Base-by-base conservation (phyloP, 2,888 invertebrate species). In the Amblyjoppa proteus region DNA sequence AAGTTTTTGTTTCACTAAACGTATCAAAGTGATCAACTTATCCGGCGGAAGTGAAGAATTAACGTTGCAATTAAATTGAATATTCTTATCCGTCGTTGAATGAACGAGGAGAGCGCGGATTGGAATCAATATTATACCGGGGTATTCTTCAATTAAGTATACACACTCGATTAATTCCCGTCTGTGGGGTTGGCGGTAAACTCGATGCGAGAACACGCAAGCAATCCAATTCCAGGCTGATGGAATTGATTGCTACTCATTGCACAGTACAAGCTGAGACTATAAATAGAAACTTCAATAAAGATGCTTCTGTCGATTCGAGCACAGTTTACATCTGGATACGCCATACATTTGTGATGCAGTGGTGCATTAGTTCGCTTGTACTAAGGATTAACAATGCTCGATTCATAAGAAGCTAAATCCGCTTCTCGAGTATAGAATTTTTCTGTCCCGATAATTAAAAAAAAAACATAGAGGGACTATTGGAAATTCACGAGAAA, bases 241-340 rank as follows among this genome's bases (percentile, higher is more conserved):
- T 78, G 78, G 56, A 85, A 85, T 85, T 81, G 84, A 85, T 85
- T 81, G 78, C 81, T 81, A 45, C 69, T 53, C 74, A 78, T 84
- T 69, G 69, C 64, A 81, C 58, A 77, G 69, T 77, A 74, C 34
- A 56, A 79, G 68, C 68, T 34, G 74, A 64, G 64, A 56, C 84
- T 85, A 85, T 85, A 78, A 85, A 85, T 85, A 85, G 84, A 81
- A 16, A 51, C 81, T 74, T 66, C 70, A 81, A 70, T 81, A 85
- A 85, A 78, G 84, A 85, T 81, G 73, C 78, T 85, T 70, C 34
- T 78, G 74, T 78, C 74, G 34, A 78, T 85, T 81, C 53, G 64
- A 58, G 68, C 58, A 80, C 41, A 77, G 74, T 77, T 84, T 84
- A 85, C 74, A 56, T 81, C 66, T 64, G 53, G 73, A 81, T 51